These are phyloP conservation scores for Lacerta bilineata DNA, from an alignment of 2,797 vertebrate genomes.

Conservation along the genomic window DNA sequence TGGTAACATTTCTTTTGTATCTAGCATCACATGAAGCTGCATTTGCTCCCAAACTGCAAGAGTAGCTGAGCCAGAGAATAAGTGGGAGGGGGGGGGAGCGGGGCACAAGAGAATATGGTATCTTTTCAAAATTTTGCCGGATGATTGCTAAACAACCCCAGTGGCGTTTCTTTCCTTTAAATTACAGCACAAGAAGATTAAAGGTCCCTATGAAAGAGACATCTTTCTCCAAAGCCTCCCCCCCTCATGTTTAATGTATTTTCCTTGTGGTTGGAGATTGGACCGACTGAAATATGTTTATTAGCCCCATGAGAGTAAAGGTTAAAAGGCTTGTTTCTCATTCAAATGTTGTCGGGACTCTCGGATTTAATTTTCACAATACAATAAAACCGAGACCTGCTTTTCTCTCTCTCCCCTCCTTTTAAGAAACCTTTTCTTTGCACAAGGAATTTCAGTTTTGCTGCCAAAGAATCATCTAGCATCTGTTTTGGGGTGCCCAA, in stretches of 20 bases:
- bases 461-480: not conserved
- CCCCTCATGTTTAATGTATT: slow-evolving; percentile 44
- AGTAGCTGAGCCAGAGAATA: not conserved
- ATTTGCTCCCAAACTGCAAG: not conserved
- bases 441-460: not conserved
- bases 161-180: slow-evolving; percentile 41
- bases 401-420: not conserved
- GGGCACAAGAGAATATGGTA: not conserved
- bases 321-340: slow-evolving; percentile 13
- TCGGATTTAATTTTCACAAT: slow-evolving; percentile 15
- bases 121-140: slow-evolving; percentile 28
- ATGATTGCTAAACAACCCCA: slow-evolving; percentile 53
- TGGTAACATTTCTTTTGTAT: not conserved
- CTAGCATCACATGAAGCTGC: not conserved
- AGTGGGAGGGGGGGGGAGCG: too few relatives aligned
- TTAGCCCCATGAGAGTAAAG: slow-evolving; percentile 28
- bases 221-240: slow-evolving; percentile 29
- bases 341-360: not conserved
- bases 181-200: slow-evolving; percentile 52
- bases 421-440: not conserved
- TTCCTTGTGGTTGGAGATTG: slow-evolving; percentile 18
- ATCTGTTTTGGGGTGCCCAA: not conserved
- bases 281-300: slow-evolving; percentile 39
- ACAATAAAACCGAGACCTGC: not conserved
- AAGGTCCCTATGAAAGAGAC: slow-evolving; percentile 48